These are phyloP conservation scores for Augochlorella aurata DNA, from an alignment of 2,888 invertebrate species.

Conservation along the genomic window DNA sequence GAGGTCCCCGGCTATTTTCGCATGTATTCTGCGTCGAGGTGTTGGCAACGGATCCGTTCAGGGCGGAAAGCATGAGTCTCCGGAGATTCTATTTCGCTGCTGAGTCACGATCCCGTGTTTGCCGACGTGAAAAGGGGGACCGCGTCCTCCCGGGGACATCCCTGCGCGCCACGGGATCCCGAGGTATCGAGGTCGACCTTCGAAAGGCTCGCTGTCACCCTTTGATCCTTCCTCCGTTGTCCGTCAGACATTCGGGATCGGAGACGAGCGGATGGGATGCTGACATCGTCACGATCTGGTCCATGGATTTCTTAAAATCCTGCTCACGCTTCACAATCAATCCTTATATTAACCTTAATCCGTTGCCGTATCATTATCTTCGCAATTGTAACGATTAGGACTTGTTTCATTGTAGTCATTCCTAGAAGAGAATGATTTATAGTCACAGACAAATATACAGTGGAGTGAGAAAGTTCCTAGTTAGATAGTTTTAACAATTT, in stretches of 20 bases:
- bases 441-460: too few relatives aligned
- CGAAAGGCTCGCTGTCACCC: constrained; percentile 44
- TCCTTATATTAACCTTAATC: background rate
- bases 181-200: constrained; percentile 56
- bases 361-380: too few relatives aligned
- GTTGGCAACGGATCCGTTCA: constrained; percentile 68
- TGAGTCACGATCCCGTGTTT: constrained; percentile 77
- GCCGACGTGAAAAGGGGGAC: constrained; percentile 68
- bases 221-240: constrained; percentile 31
- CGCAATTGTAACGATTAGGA: too few relatives aligned
- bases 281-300: background rate
- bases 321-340: background rate
- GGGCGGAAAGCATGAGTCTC: constrained; percentile 76
- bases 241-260: background rate
- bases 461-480: too few relatives aligned
- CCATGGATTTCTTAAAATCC: background rate
- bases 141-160: constrained; percentile 64
- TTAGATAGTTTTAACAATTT: too few relatives aligned
- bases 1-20: constrained; percentile 63
- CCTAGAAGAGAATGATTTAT: too few relatives aligned
- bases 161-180: constrained; percentile 48
- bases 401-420: too few relatives aligned
- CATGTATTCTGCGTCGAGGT: constrained; percentile 55
- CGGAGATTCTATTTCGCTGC: constrained; percentile 75
- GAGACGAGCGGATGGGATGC: background rate